Percentiles rank a stretch among this genome's conserved stretches.
phyloP scores from a whole-genome alignment of 2,888 invertebrate species.

The Biston stratarius region DNA sequence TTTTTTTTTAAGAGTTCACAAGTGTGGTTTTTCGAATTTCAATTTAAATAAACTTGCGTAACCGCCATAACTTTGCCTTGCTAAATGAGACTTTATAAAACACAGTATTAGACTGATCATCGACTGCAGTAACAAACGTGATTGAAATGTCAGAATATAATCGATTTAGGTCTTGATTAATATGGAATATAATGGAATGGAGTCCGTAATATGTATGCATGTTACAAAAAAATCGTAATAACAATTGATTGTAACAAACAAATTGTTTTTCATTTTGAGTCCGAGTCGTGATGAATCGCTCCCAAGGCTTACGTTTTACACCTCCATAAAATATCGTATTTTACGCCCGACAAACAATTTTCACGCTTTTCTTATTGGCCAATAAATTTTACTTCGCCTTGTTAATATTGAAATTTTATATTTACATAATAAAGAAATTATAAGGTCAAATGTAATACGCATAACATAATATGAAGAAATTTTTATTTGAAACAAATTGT shows the following conservation, averaged over 20 bases:
- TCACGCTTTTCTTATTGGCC: conserved; percentile 29
- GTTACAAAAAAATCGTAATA: background rate
- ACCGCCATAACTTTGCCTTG: too few species aligned
- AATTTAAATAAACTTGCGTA: too few species aligned
- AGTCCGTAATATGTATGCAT: background rate
- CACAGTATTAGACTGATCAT: too few species aligned
- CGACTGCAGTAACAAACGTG: too few species aligned
- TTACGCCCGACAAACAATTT: conserved; percentile 28
- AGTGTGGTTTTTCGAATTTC: too few species aligned
- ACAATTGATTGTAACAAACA: conserved; percentile 1
- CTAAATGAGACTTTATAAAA: too few species aligned
- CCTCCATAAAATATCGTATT: conserved; percentile 36
- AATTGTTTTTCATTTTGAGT: conserved; percentile 23
- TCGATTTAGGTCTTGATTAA: too few species aligned
- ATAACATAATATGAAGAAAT: background rate
- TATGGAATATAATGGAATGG: too few species aligned
- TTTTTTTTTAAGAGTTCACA: too few species aligned
- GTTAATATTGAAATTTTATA: conserved; percentile 20
- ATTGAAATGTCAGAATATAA: too few species aligned
- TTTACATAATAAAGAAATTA: conserved; percentile 2
- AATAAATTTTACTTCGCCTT: conserved; percentile 32
- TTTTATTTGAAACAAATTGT: too few species aligned
- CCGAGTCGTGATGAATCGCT: conserved; percentile 39
- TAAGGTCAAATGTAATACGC: background rate
- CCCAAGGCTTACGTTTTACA: conserved; percentile 37